These are phyloP conservation scores for Rhynchomys soricoides DNA, from an alignment of 2,113 vertebrate genomes.

Conservation along the genomic window DNA sequence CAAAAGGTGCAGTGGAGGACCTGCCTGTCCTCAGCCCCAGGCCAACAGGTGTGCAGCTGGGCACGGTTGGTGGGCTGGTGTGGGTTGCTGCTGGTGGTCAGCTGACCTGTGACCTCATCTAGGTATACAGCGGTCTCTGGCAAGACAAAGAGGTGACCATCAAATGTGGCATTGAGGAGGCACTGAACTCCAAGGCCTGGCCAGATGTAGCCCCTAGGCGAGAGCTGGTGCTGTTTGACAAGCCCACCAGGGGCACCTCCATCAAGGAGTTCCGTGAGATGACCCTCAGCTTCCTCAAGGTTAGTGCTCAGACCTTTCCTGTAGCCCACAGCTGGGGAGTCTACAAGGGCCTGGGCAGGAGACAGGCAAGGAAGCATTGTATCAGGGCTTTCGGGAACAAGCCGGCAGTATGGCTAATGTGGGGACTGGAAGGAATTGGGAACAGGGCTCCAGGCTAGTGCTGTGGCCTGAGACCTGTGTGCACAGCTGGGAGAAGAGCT, in stretches of 20 bases:
- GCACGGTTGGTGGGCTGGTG: background rate
- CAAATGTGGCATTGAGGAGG: slow-evolving; percentile 93
- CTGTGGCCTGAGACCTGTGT: too few species aligned
- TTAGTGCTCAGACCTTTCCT: slow-evolving; percentile 75
- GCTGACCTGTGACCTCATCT: background rate
- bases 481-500: background rate
- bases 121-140: slow-evolving; percentile 97
- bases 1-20: slow-evolving; percentile 90
- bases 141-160: slow-evolving; percentile 94
- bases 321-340: background rate
- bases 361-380: background rate
- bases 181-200: slow-evolving; percentile 81
- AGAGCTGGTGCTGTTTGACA: slow-evolving; percentile 93
- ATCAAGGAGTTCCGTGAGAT: slow-evolving; percentile 98
- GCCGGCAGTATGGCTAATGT: too few species aligned
- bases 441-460: background rate
- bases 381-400: background rate
- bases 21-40: slow-evolving; percentile 93
- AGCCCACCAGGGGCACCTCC: slow-evolving; percentile 95
- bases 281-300: slow-evolving; percentile 96
- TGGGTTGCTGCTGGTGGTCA: fast-evolving
- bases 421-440: background rate
- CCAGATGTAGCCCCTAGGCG: slow-evolving; percentile 83
- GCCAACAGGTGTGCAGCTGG: slow-evolving; percentile 89
- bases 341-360: background rate